These are phyloP conservation scores for Anthoscopus minutus DNA, from an alignment of 2,113 vertebrate species.

Conservation along the genomic window DNA sequence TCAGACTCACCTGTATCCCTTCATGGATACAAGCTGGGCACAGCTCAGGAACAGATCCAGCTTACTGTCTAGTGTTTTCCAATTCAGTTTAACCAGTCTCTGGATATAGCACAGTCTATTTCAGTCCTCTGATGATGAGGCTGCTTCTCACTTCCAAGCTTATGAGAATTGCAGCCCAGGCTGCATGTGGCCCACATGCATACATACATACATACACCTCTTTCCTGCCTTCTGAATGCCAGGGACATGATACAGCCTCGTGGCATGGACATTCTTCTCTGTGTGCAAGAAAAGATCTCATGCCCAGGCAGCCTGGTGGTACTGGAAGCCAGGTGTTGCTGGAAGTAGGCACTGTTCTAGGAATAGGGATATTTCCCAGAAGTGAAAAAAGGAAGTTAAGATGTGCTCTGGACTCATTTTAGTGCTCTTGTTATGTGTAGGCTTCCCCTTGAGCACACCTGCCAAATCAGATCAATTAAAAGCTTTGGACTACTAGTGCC, in stretches of 20 bases:
- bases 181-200: background rate
- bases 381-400: background rate
- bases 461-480: background rate
- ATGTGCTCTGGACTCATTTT: background rate
- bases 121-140: background rate
- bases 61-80: background rate
- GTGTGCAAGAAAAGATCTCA: background rate
- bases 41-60: background rate
- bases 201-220: background rate
- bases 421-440: background rate
- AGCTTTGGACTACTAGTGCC: background rate
- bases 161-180: background rate
- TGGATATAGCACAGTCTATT: background rate
- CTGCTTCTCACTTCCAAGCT: background rate
- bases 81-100: background rate
- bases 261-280: background rate
- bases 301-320: rapidly evolving
- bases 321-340: background rate
- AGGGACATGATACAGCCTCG: background rate
- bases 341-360: background rate
- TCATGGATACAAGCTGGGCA: background rate
- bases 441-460: background rate
- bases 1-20: background rate
- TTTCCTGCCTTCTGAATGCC: background rate
- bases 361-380: background rate